Evolutionary conservation across 2,797 vertebrate genomes (phyloP).

Genomic region (Sus cebifrons): DNA sequence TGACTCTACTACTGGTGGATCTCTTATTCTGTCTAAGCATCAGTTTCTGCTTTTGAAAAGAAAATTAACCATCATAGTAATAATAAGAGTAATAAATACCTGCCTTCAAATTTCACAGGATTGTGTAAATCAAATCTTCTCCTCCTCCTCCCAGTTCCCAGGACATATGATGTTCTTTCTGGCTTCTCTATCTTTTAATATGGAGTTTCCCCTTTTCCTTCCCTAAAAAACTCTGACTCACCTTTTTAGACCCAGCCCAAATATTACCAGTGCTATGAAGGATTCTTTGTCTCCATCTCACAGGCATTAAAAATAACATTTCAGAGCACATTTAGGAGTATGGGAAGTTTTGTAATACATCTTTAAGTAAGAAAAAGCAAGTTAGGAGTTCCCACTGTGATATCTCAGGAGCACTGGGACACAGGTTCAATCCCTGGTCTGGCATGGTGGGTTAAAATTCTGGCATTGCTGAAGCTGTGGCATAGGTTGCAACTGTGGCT

Average conservation of each 20-base stretch:
- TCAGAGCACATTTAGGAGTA: not conserved
- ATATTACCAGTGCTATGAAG: not conserved
- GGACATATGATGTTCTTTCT: constrained; percentile 18
- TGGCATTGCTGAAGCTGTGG: no score
- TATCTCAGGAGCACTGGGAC: no score
- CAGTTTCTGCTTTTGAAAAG: constrained; percentile 50
- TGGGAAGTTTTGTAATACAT: not conserved
- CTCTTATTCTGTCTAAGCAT: not conserved
- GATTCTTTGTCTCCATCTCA: not conserved
- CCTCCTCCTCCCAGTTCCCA: not conserved
- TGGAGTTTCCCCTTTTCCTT: not conserved
- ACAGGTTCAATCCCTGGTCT: no score
- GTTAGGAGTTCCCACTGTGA: no score
- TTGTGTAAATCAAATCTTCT: not conserved
- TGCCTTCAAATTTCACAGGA: not conserved
- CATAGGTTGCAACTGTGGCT: no score
- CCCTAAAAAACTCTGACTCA: not conserved
- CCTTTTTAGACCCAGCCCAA: not conserved
- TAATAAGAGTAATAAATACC: not conserved
- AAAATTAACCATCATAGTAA: constrained; percentile 8
- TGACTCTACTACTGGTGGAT: not conserved
- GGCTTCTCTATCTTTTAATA: not conserved
- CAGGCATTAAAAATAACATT: constrained; percentile 42
- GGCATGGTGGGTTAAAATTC: no score
- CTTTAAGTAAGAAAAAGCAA: constrained; percentile 12